Evolutionary conservation across 1,140 invertebrate genomes (phyloP), one percentile per base, ranked within the genome.

Genomic region (Drosophila pruinosa): DNA sequence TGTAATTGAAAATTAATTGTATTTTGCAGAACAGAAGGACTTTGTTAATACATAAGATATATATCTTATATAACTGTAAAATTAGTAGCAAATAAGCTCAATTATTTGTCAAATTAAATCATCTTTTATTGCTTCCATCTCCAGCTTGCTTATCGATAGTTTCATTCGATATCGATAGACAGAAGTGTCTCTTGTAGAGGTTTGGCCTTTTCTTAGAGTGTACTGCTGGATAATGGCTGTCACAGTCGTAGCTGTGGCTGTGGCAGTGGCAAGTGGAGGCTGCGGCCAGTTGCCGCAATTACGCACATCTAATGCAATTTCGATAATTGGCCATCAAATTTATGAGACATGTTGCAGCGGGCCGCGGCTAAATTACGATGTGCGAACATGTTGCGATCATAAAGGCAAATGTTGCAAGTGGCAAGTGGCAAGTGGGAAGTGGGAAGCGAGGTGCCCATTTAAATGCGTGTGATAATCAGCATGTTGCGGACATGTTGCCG

Each of bases 221-320:
- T 47, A 54, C 21, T 22, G 24, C 26, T 17, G 15, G 24, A 6
- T 28, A 50, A 31, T 50, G 10, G 26, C 15, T 50, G 47, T 5
- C 14, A 10, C 26, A 50, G 7, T 48, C 7, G n/a, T 12, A 34
- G 12, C 12, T 48, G 53, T 14, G 38, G 24, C 41, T 38, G 39
- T 17, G 47, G 52, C 26, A 34, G 59, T 12, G 12, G 61, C 10
- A 22, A 24, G 19, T 22, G 21, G 57, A 7, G 34, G 53, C 62
- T 45, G 39, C 19, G 28, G 24, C 24, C 54, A 53, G 38, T 64
- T 50, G 58, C 70, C 45, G 75, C 78, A 89, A 89, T 89, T 89
- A 89, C 83, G 83, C 83, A 89, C 68, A 83, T 85, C 83, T 89
- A 89, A 89, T 70, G 86, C 78, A 86, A 89, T 90, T 89, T 90